These are phyloP conservation scores for Exaiptasia diaphana DNA, from an alignment of 64 coral and sea anemone species.

Conservation along the genomic window DNA sequence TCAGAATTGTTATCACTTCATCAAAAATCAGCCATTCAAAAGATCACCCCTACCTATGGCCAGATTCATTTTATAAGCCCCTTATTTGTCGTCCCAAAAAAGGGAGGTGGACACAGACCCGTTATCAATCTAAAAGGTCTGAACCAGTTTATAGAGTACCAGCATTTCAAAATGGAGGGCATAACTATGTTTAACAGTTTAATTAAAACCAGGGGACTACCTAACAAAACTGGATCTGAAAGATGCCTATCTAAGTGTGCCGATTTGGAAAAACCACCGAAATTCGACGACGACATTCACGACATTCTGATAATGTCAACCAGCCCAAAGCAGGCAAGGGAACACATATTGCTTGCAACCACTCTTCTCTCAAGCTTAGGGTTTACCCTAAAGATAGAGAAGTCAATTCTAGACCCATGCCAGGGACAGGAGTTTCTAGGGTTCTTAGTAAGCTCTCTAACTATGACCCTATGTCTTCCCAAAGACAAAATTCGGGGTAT, in stretches of 20 bases:
- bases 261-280: background rate
- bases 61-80: conserved; percentile 1
- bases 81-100: conserved; percentile 16
- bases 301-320: background rate
- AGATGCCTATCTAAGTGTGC: conserved; percentile 29
- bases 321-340: background rate
- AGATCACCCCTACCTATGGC: background rate
- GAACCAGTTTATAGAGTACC: background rate
- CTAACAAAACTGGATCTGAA: conserved; percentile 18
- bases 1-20: background rate
- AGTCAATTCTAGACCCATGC: background rate
- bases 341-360: background rate
- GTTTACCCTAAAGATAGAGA: conserved; percentile 5
- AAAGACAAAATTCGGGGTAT: conserved; percentile 5
- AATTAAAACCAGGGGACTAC: background rate
- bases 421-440: conserved; percentile 27
- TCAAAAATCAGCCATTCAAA: conserved; percentile 7
- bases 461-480: conserved; percentile 21
- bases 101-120: conserved; percentile 30
- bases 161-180: conserved; percentile 42
- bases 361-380: background rate
- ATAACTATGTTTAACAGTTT: background rate
- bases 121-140: conserved; percentile 14
- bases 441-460: conserved; percentile 20
- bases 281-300: too few relatives aligned